These are phyloP conservation scores for Saimiri boliviensis DNA, from an alignment of 2,113 vertebrate species.

Conservation along the genomic window DNA sequence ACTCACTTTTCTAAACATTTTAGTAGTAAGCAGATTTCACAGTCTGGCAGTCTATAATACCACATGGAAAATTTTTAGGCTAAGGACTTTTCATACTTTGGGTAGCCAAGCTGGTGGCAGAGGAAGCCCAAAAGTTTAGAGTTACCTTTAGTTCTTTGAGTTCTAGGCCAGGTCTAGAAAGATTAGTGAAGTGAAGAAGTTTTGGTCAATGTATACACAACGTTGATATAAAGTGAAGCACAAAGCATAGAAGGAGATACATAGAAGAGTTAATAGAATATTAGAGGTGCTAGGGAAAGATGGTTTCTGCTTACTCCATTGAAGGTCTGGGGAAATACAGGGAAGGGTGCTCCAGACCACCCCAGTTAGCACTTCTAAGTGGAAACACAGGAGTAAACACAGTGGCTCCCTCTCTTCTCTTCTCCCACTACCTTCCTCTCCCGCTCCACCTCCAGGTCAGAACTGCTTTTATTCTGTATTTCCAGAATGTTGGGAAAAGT, in stretches of 20 bases:
- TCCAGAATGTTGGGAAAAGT: neutral
- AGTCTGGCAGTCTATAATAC: slow-evolving; percentile 44
- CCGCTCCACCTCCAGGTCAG: neutral
- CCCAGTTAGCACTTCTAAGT: neutral
- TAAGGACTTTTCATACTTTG: slow-evolving; percentile 9
- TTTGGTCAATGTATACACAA: slow-evolving; percentile 26
- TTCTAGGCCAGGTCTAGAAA: slow-evolving; percentile 42
- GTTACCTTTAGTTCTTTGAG: slow-evolving; percentile 45
- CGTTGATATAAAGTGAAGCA: neutral
- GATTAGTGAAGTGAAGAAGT: neutral
- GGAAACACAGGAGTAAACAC: too few species aligned
- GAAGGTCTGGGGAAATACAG: neutral
- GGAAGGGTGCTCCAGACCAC: neutral
- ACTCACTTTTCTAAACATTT: slow-evolving; percentile 49
- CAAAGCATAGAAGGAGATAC: neutral
- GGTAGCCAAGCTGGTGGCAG: slow-evolving; percentile 37
- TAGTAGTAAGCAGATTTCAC: slow-evolving; percentile 44
- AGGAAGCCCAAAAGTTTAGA: slow-evolving; percentile 21
- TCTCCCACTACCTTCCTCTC: neutral
- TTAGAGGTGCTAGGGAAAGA: neutral
- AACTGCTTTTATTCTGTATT: neutral
- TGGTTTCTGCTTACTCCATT: neutral
- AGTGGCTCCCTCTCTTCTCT: neutral
- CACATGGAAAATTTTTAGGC: slow-evolving; percentile 49
- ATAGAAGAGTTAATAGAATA: neutral